Percentiles rank a stretch among this genome's conserved stretches.
These are phyloP conservation scores for Neotoxoptera formosana DNA, from an alignment of 1,140 invertebrate species.

Conservation along the genomic window DNA sequence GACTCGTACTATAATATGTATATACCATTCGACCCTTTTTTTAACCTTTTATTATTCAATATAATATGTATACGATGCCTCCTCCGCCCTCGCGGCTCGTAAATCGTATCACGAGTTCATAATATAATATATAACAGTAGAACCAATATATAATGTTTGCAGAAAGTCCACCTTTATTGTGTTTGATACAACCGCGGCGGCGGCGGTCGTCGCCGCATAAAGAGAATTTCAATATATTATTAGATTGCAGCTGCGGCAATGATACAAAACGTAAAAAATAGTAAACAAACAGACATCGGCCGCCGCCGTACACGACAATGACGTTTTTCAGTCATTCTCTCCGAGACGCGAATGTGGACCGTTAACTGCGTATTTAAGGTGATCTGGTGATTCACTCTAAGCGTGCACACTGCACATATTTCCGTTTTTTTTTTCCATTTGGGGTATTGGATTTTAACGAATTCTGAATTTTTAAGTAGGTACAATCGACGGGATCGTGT, in stretches of 20 bases:
- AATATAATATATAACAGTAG: not conserved
- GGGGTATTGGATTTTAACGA: not conserved
- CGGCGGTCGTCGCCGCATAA: not conserved
- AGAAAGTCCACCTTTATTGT: not conserved
- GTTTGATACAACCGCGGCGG: not conserved
- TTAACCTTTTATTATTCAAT: not conserved
- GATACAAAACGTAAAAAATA: not conserved
- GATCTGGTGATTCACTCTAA: not conserved
- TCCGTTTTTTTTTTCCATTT: not conserved
- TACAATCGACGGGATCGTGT: not conserved
- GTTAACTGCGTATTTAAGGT: not conserved
- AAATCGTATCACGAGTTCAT: not conserved
- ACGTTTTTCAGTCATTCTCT: not conserved
- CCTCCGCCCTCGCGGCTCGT: not conserved
- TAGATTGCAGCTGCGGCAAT: not conserved
- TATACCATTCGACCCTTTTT: not conserved
- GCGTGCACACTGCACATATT: not conserved
- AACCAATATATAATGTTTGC: slow-evolving; percentile 1
- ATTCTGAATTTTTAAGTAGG: not conserved
- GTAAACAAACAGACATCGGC: not conserved
- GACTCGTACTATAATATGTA: too few species aligned
- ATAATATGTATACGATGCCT: too few species aligned
- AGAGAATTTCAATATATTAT: not conserved
- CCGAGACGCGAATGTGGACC: not conserved
- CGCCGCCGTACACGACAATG: not conserved